Conservation (phyloP, 2,888 invertebrate species). For the Acheta domesticus region DNA sequence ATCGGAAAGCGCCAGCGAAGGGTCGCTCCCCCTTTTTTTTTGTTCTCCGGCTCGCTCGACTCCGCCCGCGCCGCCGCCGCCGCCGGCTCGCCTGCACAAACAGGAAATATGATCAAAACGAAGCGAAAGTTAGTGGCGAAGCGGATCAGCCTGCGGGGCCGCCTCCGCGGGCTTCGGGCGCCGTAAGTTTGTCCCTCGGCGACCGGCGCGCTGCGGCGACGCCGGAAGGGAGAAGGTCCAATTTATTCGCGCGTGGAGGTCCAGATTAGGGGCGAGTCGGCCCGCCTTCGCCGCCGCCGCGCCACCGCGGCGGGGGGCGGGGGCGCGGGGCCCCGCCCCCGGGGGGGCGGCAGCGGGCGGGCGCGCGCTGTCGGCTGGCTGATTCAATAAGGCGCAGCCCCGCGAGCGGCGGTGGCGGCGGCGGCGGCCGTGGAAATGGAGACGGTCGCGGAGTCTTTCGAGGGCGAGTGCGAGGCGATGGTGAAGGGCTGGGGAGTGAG, state of each 20-base stretch:
- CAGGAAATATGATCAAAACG: slow-evolving; percentile 18
- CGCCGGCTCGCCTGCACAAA: background rate
- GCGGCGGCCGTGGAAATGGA: background rate
- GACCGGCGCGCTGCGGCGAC: background rate
- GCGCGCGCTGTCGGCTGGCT: background rate
- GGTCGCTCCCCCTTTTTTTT: too few relatives aligned
- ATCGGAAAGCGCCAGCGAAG: too few relatives aligned
- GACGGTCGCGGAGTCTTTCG: background rate
- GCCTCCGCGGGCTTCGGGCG: background rate
- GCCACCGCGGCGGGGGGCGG: background rate
- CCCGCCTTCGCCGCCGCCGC: background rate
- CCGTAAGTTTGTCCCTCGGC: background rate
- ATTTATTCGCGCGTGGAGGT: slow-evolving; percentile 10
- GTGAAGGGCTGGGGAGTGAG: too few relatives aligned
- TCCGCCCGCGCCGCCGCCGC: background rate
- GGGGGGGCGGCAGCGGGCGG: background rate
- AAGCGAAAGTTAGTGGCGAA: slow-evolving; percentile 18
- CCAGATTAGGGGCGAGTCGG: slow-evolving; percentile 20
- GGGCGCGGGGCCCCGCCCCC: background rate
- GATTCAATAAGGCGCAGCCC: slow-evolving; percentile 12
- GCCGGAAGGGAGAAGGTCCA: slow-evolving; percentile 1
- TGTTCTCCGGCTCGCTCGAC: too few relatives aligned
- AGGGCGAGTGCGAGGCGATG: too few relatives aligned
- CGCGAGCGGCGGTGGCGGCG: background rate
- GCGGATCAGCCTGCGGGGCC: background rate